These are phyloP conservation scores for Sclerodermus sp. DNA, from an alignment of 2,888 invertebrate species.

Conservation along the genomic window DNA sequence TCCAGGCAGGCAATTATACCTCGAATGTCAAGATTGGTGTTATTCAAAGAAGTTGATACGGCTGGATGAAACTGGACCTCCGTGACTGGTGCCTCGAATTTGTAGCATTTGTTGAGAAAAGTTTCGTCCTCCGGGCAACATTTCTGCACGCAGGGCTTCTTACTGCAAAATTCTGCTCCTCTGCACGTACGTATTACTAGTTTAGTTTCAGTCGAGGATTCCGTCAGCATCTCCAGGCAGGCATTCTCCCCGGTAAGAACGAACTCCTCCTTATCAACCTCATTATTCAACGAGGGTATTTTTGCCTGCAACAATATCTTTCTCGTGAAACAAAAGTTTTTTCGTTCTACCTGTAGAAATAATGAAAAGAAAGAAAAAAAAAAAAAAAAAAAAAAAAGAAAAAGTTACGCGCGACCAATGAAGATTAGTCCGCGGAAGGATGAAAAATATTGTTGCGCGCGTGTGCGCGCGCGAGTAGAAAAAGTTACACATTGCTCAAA, in stretches of 20 bases:
- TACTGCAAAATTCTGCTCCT: slow-evolving; percentile 23
- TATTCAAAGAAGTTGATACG: slow-evolving; percentile 8
- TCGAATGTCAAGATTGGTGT: background rate
- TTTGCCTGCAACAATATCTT: slow-evolving; percentile 24
- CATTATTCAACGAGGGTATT: slow-evolving; percentile 3
- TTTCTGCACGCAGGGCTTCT: slow-evolving; percentile 49
- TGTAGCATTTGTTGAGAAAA: slow-evolving; percentile 6
- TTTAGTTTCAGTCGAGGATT: slow-evolving; percentile 1
- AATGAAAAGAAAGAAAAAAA: too few relatives aligned
- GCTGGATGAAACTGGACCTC: slow-evolving; percentile 14
- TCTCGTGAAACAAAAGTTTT: too few relatives aligned
- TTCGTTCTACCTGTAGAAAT: too few relatives aligned
- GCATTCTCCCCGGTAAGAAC: slow-evolving; percentile 25
- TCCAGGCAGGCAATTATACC: background rate
- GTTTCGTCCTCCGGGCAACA: slow-evolving; percentile 49
- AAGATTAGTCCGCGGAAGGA: too few relatives aligned
- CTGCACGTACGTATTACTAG: slow-evolving; percentile 19
- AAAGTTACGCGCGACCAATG: too few relatives aligned
- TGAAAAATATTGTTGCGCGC: too few relatives aligned
- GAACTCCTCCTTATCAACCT: slow-evolving; percentile 7
- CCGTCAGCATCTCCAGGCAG: slow-evolving; percentile 38
- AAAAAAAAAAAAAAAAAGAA: too few relatives aligned
- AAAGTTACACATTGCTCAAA: too few relatives aligned
- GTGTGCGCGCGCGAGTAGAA: too few relatives aligned
- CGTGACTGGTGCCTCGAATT: background rate